Evolutionary conservation across 2,797 vertebrate species (phyloP).

Genomic region (Paguma larvata): DNA sequence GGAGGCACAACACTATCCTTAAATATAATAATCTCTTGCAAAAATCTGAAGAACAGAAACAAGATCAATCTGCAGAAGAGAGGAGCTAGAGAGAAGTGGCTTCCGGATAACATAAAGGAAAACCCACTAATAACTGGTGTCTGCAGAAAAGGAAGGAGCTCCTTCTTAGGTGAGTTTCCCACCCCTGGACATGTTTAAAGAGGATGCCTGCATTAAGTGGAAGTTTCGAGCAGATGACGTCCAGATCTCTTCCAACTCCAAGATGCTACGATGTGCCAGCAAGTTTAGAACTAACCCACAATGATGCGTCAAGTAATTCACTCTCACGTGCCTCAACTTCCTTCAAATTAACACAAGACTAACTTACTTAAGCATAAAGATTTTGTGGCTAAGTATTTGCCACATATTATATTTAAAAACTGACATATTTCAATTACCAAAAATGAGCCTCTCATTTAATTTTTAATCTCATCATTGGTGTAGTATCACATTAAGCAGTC

Average conservation of each 20-base stretch:
- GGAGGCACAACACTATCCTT: background rate
- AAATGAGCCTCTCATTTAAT: background rate
- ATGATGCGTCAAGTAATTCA: background rate
- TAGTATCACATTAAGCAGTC: background rate
- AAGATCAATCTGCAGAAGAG: background rate
- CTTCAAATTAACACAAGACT: slow-evolving; percentile 5
- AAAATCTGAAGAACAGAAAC: background rate
- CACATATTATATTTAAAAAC: background rate
- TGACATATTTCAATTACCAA: background rate
- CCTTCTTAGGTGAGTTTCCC: background rate
- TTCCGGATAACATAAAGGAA: background rate
- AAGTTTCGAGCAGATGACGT: background rate
- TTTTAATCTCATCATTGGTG: background rate
- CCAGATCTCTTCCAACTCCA: background rate
- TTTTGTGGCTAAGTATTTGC: background rate
- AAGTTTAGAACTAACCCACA: slow-evolving; percentile 22
- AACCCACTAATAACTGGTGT: background rate
- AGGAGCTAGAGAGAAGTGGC: background rate
- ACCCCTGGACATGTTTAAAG: background rate
- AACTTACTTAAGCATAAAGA: background rate
- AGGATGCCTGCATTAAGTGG: background rate
- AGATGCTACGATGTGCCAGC: background rate
- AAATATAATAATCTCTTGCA: background rate
- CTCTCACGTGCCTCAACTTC: background rate
- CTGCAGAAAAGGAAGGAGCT: background rate